phyloP scores from a whole-genome alignment of 2,797 vertebrate genomes.

The Gobio occitaniae region DNA sequence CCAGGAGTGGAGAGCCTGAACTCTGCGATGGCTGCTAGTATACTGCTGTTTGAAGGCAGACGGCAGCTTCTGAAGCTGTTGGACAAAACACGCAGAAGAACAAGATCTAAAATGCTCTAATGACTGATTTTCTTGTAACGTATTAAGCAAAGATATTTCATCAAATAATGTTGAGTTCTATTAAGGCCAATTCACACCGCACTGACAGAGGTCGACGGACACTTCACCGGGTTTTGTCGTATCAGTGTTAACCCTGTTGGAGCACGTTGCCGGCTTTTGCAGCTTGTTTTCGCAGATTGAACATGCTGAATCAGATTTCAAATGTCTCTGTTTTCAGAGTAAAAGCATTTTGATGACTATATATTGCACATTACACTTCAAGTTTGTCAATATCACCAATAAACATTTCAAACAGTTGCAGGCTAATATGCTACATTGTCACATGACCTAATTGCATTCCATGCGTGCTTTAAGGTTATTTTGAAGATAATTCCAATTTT shows the following conservation, averaged over 20 bases:
- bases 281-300: too few species aligned
- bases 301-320: too few species aligned
- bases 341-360: too few species aligned
- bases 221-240: too few species aligned
- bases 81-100: constrained; percentile 59
- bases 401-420: background rate
- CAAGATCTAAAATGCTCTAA: constrained; percentile 2
- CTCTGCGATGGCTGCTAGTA: constrained; percentile 88
- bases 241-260: too few species aligned
- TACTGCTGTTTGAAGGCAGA: constrained; percentile 92
- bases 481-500: background rate
- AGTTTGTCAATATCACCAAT: background rate
- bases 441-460: background rate
- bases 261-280: too few species aligned
- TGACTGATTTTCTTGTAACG: background rate
- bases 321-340: too few species aligned
- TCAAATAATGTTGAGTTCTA: background rate
- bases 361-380: background rate
- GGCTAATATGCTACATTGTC: background rate
- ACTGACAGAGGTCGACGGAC: too few species aligned
- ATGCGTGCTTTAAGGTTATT: background rate
- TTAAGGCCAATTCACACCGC: background rate
- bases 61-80: constrained; percentile 79
- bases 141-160: background rate
- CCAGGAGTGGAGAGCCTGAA: constrained; percentile 89